Base-by-base conservation (phyloP, 2,888 invertebrate species). In the Trachelus iudaicus region DNA sequence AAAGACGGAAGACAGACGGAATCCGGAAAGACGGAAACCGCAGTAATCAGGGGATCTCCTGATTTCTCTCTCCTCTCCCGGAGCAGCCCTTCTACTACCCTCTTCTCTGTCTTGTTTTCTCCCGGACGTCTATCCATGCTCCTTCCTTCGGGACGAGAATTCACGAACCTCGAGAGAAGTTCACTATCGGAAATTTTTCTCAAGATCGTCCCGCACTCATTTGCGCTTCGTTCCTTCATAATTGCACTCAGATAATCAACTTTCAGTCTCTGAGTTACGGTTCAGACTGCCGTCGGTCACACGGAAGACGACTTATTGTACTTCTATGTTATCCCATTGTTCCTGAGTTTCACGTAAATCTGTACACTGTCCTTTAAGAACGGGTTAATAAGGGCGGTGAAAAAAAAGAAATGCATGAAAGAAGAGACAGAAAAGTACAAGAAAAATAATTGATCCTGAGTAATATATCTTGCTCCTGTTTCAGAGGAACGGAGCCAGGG, bases 11-110 rank as follows among this genome's bases (percentile, higher is more conserved):
- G 83, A 85, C 80, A 86, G 89, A 89, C 87, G 87, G 83, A 85
- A 56, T 56, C 56, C 23, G 23, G 87, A 88, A 90, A 90, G 90
- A 90, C 87, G 89, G 85, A 89, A 89, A 85, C 86, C 84, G 86
- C 86, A 87, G 89, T 88, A 90, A 90, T 90, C 90, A 89, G 86
- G 86, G 84, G 85, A 88, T 89, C 89, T 82, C 83, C 78, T 83
- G 77, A 82, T 83, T 82, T 84, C 84, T 85, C 80, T 78, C 81
- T 82, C 81, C 80, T 77, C 73, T 76, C 76, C 73, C 23, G 1
- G 23, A 56, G 56, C 56, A 56, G 23, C 56, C 23, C 56, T 9
- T 56, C 56, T 2, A 56, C 56, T 56, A 33, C n/a, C 68, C 77
- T 79, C 79, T 81, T 80, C 80, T 83, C 82, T 69, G 83, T 83